Base-by-base conservation (phyloP, 2,888 invertebrate genomes). In the Agrotis clavis region DNA sequence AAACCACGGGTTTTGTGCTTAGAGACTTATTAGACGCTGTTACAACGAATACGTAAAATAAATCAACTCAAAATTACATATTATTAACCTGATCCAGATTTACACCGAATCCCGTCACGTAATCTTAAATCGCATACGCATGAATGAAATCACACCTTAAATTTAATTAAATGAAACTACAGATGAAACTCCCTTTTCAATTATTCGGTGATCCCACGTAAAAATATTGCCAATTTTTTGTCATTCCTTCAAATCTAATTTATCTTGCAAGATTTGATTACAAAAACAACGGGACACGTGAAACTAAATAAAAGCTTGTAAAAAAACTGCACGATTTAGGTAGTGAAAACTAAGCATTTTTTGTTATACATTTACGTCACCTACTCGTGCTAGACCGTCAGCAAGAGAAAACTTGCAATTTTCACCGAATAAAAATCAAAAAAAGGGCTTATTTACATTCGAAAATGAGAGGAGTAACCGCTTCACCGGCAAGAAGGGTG, bases 391-490 rank as follows among this genome's bases (percentile, higher is more conserved):
- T 41, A 11, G 5, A 41, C 11, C 9, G 9, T 41, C 18, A 35
- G 18, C 4, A 6, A 5, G 45, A 18, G 18, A 19, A 74, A 53
- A 41, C n/a, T 9, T 16, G 16, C 11, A 51, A 21, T n/a, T 21
- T 41, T 53, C n/a, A 50, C 16, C n/a, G 45, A 19, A 35, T 64
- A 50, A 56, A 71, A 47, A 75, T 45, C 41, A 16, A 50, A 51
- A n/a, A 74, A 64, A 51, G 18, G 62, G 1, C 14, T 54, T 18
- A 35, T 72, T 51, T 47, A 60, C 50, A 60, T 63, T 61, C 67
- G 56, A 69, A 68, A 75, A 79, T 63, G 59, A 67, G 65, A 65
- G 56, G 67, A 68, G 56, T 47, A 70, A n/a, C 13, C 65, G 41
- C 19, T 45, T 54, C 35, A 68, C 64, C 47, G 21, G 45, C 56